Evolutionary conservation across 2,888 invertebrate genomes (phyloP), one percentile per base, ranked within the genome.

Genomic region (Hirtodrosophila confusa): DNA sequence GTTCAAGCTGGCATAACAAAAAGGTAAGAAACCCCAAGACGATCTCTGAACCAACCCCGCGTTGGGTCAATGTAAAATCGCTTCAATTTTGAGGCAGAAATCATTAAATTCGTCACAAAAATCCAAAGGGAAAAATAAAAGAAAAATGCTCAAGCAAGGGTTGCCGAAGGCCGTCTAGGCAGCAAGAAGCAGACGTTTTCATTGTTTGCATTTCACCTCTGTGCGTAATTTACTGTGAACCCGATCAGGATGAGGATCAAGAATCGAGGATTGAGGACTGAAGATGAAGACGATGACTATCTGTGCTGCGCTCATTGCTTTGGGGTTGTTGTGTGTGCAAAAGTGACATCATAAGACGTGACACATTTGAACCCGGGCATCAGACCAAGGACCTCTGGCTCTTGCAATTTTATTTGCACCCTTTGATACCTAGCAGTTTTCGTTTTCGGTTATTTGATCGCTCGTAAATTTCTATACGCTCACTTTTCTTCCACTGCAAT

Each of bases 331-430:
- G 72, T 50, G 45, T 68, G 62, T 64, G 71, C 75, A 73, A 76
- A 87, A 88, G 77, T 89, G 89, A 89, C 89, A 89, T 89, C 88
- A 88, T 88, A 88, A 89, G 89, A 89, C 75, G 88, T 88, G 89
- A 86, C 88, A 89, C 72, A 83, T 88, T 88, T 75, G 75, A 84
- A 69, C 80, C 62, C 80, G 31, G 48, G 44, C 54, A 49, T 11
- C 64, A 54, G 31, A 60, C 9, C 35, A 73, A 69, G 78, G 60
- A 75, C 66, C 68, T 76, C 77, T 69, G 53, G 67, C 68, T 71
- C 57, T 71, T 74, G 68, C 70, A 64, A 66, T 69, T 79, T 72
- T 61, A 48, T 74, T 77, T 86, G 88, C 88, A 90, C 89, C 90
- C 90, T 90, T 90, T 89, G 70, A 86, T 85, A 75, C 76, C 80